Evolutionary conservation across 2,888 invertebrate genomes (phyloP), one percentile per base, ranked within the genome.

Genomic region (Strigamia maritima): DNA sequence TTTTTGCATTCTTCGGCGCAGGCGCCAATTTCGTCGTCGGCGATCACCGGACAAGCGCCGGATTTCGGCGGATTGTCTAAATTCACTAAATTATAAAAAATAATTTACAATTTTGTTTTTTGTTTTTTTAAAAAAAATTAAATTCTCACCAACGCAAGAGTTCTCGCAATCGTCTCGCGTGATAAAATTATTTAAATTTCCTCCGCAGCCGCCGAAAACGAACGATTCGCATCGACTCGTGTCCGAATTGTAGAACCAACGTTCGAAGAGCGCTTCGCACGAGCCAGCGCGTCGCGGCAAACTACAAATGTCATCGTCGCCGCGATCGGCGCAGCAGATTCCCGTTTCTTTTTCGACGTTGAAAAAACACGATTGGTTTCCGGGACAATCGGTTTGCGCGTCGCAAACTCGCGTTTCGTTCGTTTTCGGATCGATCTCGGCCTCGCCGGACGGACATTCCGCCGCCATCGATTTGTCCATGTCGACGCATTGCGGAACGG

Each of bases 131-230:
- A n/a, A n/a, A n/a, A n/a, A n/a, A n/a, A n/a, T n/a, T n/a, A n/a
- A n/a, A n/a, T n/a, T n/a, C n/a, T n/a, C n/a, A 6, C 44, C 77
- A 4, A 31, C 22, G 85, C 94, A 94, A 54, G 90, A 88, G 74
- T 87, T 87, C 81, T 89, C 85, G 83, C 95, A 95, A 76, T 90
- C 90, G 65, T 89, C 86, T 84, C 92, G 89, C 0, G 89, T 88
- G 10, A 84, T 85, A 87, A 95, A 97, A 87, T 94, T 94, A 86
- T 96, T 97, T 1, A 89, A 90, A 84, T 98, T 98, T 35, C 96
- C 97, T 19, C 92, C 92, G 85, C 97, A 97, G 76, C 97, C 97
- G 49, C 95, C 94, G 85, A 92, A 97, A 83, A 93, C 91, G 87
- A 97, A 97, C 84, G 91, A 91, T 78, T 89, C 88, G 85, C 97